Conservation (phyloP, 2,113 vertebrate species). For the Rhynchomys soricoides region DNA sequence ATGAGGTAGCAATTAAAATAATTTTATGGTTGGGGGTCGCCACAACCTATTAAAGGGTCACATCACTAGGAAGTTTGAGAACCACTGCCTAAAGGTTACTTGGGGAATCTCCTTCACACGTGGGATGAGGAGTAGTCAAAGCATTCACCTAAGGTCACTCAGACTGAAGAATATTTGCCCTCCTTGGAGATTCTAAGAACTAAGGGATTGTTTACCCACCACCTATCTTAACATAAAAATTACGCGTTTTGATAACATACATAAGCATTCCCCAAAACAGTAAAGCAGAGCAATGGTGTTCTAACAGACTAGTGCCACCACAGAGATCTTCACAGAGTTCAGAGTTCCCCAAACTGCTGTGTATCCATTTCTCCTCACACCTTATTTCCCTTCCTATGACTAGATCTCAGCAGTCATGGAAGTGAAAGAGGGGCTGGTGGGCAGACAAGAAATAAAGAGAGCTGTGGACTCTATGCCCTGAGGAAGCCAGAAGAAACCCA, state of each 20-base stretch:
- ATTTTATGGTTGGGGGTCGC: background rate
- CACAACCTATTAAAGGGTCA: background rate
- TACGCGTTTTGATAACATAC: slow-evolving; percentile 13
- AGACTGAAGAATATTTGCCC: background rate
- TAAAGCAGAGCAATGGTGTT: background rate
- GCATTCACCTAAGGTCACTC: background rate
- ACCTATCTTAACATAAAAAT: background rate
- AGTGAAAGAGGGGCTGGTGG: background rate
- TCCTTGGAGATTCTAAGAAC: background rate
- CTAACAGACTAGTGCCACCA: background rate
- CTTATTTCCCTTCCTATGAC: background rate
- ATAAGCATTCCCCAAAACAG: slow-evolving; percentile 18
- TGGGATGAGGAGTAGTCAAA: background rate
- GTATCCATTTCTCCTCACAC: background rate
- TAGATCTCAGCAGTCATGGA: background rate
- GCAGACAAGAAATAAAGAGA: background rate
- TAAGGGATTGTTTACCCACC: background rate
- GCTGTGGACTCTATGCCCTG: too few relatives aligned
- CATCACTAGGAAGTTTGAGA: background rate
- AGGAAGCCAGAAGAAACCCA: too few relatives aligned
- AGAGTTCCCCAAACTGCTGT: background rate
- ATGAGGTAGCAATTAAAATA: background rate
- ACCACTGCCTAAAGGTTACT: background rate
- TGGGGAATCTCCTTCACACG: background rate
- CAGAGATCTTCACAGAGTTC: background rate